phyloP scores from a whole-genome alignment of 2,113 vertebrate species.

The Psilopogon haemacephalus region DNA sequence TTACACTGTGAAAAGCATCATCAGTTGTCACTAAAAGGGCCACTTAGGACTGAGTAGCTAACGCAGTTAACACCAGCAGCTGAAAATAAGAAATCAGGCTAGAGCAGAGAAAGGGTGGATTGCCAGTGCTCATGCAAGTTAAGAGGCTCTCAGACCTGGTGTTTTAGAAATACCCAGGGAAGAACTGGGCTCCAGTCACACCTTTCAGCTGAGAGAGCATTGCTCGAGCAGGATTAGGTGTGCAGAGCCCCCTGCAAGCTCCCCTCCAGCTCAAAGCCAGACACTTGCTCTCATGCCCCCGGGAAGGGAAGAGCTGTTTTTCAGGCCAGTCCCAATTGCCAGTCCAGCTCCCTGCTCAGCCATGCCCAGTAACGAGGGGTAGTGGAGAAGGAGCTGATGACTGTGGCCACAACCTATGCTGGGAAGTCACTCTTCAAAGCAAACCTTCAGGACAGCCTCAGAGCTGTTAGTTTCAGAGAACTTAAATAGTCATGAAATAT shows the following conservation, averaged over 20 bases:
- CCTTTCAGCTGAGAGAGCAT: accelerated
- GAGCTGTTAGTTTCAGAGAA: neutral
- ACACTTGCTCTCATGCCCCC: neutral
- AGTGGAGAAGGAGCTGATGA: neutral
- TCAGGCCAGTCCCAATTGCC: accelerated
- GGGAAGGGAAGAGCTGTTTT: neutral
- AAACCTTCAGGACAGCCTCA: neutral
- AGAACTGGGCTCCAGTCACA: neutral
- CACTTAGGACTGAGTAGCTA: neutral
- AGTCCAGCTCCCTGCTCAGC: neutral
- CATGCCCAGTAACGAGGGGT: accelerated
- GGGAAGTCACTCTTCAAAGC: neutral
- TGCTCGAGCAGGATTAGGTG: accelerated
- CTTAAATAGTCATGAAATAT: neutral
- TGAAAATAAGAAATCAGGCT: neutral
- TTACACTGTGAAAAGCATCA: neutral
- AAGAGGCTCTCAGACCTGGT: neutral
- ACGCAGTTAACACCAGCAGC: neutral
- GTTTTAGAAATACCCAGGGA: neutral
- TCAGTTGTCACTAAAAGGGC: neutral
- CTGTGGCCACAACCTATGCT: neutral
- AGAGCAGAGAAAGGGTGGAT: neutral
- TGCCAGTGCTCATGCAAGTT: neutral
- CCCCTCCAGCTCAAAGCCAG: neutral
- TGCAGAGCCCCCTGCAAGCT: neutral